A percentile compares a stretch with the other conserved stretches of the same genome.
Conservation (phyloP, 2,888 invertebrate genomes). For the Punctoribates punctum region DNA sequence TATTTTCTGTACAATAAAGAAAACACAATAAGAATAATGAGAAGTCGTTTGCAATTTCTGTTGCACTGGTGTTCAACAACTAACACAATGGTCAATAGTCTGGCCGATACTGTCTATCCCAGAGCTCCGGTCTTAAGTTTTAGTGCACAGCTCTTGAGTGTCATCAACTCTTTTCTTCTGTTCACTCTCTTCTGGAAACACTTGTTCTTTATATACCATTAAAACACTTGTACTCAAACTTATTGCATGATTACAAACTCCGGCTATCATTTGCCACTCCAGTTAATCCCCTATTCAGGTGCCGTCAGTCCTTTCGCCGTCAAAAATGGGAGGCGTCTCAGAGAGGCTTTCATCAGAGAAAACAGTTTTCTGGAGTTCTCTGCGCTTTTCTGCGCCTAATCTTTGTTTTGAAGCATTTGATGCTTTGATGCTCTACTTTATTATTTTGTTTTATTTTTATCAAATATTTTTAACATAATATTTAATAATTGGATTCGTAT, state of each 20-base stretch:
- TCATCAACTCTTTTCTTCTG: slow-evolving; percentile 28
- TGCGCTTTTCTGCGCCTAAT: neutral
- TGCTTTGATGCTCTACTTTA: neutral
- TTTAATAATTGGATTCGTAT: slow-evolving; percentile 14
- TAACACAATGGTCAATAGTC: slow-evolving; percentile 30
- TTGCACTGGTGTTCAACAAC: neutral
- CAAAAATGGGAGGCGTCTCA: neutral
- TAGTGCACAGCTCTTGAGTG: neutral
- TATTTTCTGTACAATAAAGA: slow-evolving; percentile 7
- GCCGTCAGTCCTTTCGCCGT: neutral
- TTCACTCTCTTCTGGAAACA: neutral
- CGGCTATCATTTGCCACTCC: slow-evolving; percentile 32
- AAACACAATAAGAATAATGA: slow-evolving; percentile 26
- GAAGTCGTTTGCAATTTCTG: neutral
- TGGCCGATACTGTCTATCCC: neutral
- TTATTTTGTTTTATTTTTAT: neutral
- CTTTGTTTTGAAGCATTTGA: neutral
- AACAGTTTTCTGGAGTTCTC: neutral
- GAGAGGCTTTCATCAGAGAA: neutral
- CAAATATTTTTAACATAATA: slow-evolving; percentile 26
- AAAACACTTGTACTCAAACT: neutral
- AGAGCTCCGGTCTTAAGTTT: neutral
- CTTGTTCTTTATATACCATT: slow-evolving; percentile 34
- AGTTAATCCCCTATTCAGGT: neutral
- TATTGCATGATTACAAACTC: neutral